These are phyloP conservation scores for Erythrolamprus reginae DNA, from an alignment of 2,113 vertebrate genomes.

Conservation along the genomic window DNA sequence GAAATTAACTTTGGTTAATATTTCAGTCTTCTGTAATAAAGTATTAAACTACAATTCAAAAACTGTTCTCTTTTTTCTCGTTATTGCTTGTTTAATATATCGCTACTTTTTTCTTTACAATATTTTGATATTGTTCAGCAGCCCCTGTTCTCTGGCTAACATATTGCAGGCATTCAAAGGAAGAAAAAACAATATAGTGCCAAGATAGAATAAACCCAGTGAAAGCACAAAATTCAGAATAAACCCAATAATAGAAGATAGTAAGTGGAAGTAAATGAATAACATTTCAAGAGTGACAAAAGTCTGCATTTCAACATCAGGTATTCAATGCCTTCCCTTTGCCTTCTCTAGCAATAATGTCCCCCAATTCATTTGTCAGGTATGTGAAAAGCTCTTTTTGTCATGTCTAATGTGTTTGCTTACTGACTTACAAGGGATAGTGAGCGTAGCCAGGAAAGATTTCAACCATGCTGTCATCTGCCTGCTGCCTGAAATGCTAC, in stretches of 20 bases:
- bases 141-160: not conserved
- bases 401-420: not conserved
- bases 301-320: not conserved
- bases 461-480: not conserved
- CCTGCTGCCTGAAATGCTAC: not conserved
- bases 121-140: not conserved
- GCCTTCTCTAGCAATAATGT: not conserved
- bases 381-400: not conserved
- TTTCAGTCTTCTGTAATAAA: not conserved
- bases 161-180: not conserved
- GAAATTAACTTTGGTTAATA: not conserved
- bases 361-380: not conserved
- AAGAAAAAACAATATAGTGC: not conserved
- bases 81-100: not conserved
- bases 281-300: not conserved
- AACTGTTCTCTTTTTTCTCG: not conserved
- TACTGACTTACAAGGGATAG: not conserved
- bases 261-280: not conserved
- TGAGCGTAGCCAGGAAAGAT: slow-evolving; percentile 26
- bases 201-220: not conserved
- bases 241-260: not conserved
- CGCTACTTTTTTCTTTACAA: not conserved
- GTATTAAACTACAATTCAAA: not conserved
- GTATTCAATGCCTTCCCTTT: not conserved
- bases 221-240: not conserved